Conservation (phyloP, 2,113 vertebrate genomes). For the Odocoileus virginianus region DNA sequence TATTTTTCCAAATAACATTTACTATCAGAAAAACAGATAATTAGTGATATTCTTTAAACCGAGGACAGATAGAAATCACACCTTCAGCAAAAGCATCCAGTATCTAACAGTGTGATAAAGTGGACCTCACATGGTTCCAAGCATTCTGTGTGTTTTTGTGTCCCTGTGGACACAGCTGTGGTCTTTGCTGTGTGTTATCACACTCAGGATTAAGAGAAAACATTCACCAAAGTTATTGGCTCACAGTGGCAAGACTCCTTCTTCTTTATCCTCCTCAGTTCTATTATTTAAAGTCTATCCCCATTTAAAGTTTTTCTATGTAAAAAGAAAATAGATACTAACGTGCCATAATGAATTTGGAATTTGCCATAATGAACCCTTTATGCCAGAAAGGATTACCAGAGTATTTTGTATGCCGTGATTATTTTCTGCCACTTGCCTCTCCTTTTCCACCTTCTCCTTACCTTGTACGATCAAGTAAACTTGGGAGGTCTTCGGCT, state of each 20-base stretch:
- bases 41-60: not conserved
- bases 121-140: not conserved
- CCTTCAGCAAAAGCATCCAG: not conserved
- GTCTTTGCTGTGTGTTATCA: not conserved
- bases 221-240: not conserved
- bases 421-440: not conserved
- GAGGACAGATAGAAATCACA: not conserved
- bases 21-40: slow-evolving; percentile 13
- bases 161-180: not conserved
- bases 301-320: not conserved
- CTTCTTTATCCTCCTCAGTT: not conserved
- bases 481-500: slow-evolving; percentile 96
- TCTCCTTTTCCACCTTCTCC: slow-evolving; percentile 18
- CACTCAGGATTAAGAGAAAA: not conserved
- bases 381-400: not conserved
- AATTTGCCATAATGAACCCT: not conserved
- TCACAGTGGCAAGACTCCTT: not conserved
- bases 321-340: not conserved
- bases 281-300: not conserved
- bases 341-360: not conserved
- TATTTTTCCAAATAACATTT: not conserved
- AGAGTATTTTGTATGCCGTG: not conserved
- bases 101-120: not conserved
- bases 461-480: slow-evolving; percentile 99
- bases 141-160: not conserved